Percentiles rank a stretch among this genome's conserved stretches.
phyloP scores from a whole-genome alignment of 2,888 invertebrate species.

The Pedicia rivosa region DNA sequence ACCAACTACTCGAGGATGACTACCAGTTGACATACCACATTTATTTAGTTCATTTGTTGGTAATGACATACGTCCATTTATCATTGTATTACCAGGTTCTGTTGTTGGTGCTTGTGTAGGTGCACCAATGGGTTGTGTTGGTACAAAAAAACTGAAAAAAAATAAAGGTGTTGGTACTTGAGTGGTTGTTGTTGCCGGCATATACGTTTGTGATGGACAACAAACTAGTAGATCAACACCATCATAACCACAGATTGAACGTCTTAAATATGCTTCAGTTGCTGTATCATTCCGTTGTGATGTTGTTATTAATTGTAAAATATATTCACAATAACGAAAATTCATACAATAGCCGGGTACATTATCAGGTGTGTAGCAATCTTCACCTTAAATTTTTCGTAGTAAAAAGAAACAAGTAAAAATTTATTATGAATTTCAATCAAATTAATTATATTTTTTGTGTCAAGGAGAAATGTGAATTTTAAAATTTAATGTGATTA shows the following conservation, averaged over 20 bases:
- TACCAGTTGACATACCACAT: constrained; percentile 36
- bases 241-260: constrained; percentile 53
- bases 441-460: too few species aligned
- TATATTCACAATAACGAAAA: constrained; percentile 34
- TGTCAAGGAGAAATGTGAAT: too few species aligned
- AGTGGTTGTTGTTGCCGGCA: constrained; percentile 1
- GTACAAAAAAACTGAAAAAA: constrained; percentile 3
- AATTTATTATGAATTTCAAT: too few species aligned
- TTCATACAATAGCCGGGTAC: constrained; percentile 36
- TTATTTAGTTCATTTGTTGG: constrained; percentile 11
- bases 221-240: constrained; percentile 41
- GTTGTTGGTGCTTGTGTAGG: not conserved
- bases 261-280: constrained; percentile 34
- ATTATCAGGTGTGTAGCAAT: constrained; percentile 35
- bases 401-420: too few species aligned
- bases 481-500: too few species aligned
- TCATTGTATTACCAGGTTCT: not conserved
- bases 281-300: constrained; percentile 20
- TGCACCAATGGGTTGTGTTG: not conserved
- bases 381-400: constrained; percentile 20
- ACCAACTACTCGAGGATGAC: constrained; percentile 40
- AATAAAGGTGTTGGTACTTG: not conserved
- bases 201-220: constrained; percentile 9
- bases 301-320: constrained; percentile 25
- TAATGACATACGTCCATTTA: constrained; percentile 2